Conservation (phyloP, 2,797 vertebrate species). For the Adrianichthys oophorus region DNA sequence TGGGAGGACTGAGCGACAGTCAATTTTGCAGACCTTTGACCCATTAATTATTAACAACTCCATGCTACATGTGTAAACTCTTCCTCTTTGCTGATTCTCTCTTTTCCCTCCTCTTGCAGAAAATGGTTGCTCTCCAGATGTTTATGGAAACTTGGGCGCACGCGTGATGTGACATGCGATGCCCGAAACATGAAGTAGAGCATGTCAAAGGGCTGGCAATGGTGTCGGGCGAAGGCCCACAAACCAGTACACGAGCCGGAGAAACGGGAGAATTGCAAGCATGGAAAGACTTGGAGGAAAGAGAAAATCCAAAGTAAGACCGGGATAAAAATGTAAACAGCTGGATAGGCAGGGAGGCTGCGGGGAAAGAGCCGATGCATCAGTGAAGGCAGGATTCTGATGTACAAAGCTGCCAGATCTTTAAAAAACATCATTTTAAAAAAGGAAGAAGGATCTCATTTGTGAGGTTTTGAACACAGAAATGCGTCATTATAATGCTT, state of each 20-base stretch:
- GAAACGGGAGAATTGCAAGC: constrained; percentile 39
- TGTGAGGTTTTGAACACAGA: too few relatives aligned
- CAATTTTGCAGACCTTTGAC: constrained; percentile 83
- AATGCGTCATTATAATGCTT: not conserved
- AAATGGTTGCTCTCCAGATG: constrained; percentile 40
- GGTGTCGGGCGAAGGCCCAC: constrained; percentile 68
- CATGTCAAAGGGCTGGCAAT: constrained; percentile 71
- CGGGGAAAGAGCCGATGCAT: constrained; percentile 6
- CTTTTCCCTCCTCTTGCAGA: constrained; percentile 59
- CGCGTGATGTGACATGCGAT: constrained; percentile 60
- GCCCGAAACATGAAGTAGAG: constrained; percentile 77
- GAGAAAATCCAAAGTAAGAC: constrained; percentile 24
- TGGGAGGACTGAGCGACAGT: constrained; percentile 67
- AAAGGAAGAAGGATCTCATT: too few relatives aligned
- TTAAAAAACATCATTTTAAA: constrained; percentile 4
- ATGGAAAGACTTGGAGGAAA: constrained; percentile 11
- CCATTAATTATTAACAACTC: constrained; percentile 86
- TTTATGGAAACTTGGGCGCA: constrained; percentile 2
- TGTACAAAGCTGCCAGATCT: constrained; percentile 5
- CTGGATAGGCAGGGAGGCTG: constrained; percentile 11
- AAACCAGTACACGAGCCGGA: constrained; percentile 44
- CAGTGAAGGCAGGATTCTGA: constrained; percentile 4
- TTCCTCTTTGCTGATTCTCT: constrained; percentile 64
- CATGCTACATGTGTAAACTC: constrained; percentile 82
- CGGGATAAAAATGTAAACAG: constrained; percentile 27